phyloP scores from a whole-genome alignment of 2,797 vertebrate species.

The Pseudomugil tenellus region DNA sequence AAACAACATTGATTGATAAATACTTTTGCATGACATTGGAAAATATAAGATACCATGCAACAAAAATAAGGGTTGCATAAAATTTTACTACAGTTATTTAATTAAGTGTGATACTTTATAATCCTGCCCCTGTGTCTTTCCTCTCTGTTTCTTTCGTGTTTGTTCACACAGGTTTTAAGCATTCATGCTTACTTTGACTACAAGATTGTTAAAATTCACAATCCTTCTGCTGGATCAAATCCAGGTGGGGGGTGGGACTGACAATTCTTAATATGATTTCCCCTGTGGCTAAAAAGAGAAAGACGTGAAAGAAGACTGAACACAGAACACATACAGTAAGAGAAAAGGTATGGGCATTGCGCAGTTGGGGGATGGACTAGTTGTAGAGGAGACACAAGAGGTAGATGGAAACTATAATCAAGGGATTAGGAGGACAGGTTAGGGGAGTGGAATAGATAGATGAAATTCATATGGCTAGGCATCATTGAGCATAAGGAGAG shows the following conservation, averaged over 20 bases:
- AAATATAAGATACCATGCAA: neutral
- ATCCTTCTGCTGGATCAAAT: conserved; percentile 77
- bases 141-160: conserved; percentile 46
- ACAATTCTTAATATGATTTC: conserved; percentile 81
- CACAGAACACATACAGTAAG: conserved; percentile 29
- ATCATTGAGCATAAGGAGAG: conserved; percentile 14
- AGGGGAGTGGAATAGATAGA: conserved; percentile 4
- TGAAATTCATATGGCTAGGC: neutral
- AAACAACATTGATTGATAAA: no score
- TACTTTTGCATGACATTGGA: no score
- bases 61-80: neutral
- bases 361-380: conserved; percentile 2
- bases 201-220: conserved; percentile 79
- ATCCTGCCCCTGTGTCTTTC: conserved; percentile 14
- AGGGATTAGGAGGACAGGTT: conserved; percentile 31
- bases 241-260: conserved; percentile 63
- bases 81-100: conserved; percentile 19
- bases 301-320: conserved; percentile 18
- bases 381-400: conserved; percentile 22
- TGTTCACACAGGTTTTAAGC: conserved; percentile 52
- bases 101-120: conserved; percentile 25
- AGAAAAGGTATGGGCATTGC: conserved; percentile 6
- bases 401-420: conserved; percentile 32
- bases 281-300: conserved; percentile 49
- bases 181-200: conserved; percentile 78